Base-by-base conservation (phyloP, 2,888 invertebrate genomes). In the Hypsopygia costalis region DNA sequence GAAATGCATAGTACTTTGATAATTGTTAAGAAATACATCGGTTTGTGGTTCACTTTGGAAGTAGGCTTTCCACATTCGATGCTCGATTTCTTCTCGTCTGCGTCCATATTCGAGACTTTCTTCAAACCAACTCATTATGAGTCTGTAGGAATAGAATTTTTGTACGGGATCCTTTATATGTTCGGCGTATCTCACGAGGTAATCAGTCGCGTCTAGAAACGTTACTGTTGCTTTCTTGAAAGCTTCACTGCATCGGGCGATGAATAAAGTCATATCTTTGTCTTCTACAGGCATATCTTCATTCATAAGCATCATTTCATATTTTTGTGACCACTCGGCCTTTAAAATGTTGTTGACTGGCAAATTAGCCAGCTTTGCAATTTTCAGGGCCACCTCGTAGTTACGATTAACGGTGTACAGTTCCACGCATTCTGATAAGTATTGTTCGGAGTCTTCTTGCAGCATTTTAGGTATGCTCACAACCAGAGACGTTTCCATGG, bases 171-270 rank as follows among this genome's bases (percentile, higher is more conserved):
- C 74, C 0, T 60, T 60, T 21, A 92, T 83, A 46, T 88, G 86
- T 1, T 87, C 82, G 0, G 91, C 89, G 45, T 91, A 85, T 39
- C 89, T 81, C 0, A 92, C 76, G 29, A 93, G 90, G 65, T 94
- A 94, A 47, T 91, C 73, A 0, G 93, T 91, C 0, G 93, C 90
- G 10, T 91, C 86, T 45, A 90, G 90, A 9, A 93, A 91, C 0
- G 90, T 77, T 0, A 94, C 90, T 0, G 91, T 77, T 37, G 92
- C 90, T 22, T 88, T 78, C 51, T 87, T 83, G 49, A 94, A 93
- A 36, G 91, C 91, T 34, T 81, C 71, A 46, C 93, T 91, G 52
- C 93, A 93, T 33, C 90, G 80, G 0, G 87, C 81, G 76, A 93
- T 91, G 58, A 92, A 92, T 0, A 79, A 63, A 0, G 82, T 80